Evolutionary conservation across 2,888 invertebrate species (phyloP).

Genomic region (Pammene fasciana): DNA sequence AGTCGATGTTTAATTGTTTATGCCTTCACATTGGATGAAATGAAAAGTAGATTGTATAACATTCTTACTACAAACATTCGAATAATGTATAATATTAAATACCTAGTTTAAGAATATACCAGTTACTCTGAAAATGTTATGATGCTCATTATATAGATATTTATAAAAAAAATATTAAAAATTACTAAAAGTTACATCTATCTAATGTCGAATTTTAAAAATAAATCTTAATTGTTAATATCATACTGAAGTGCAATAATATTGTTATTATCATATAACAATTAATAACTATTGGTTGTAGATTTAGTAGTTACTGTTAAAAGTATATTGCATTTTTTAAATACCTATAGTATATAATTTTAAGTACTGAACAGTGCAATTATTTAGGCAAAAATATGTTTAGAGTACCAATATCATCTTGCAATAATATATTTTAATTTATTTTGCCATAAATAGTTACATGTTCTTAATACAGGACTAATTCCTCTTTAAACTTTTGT

Average conservation of each 20-base stretch:
- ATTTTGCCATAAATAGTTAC: neutral
- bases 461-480: neutral
- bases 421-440: slow-evolving; percentile 3
- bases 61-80: slow-evolving; percentile 32
- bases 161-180: neutral
- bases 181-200: neutral
- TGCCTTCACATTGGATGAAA: neutral
- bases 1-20: neutral
- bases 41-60: slow-evolving; percentile 10
- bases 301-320: slow-evolving; percentile 30
- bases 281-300: slow-evolving; percentile 1
- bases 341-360: slow-evolving; percentile 18
- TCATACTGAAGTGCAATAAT: neutral
- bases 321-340: slow-evolving; percentile 39
- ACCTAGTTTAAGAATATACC: slow-evolving; percentile 17
- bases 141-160: slow-evolving; percentile 33
- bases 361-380: slow-evolving; percentile 11
- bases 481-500: neutral
- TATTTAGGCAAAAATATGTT: neutral
- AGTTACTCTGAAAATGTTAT: slow-evolving; percentile 31
- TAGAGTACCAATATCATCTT: neutral
- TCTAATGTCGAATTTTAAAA: neutral
- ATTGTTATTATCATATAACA: neutral
- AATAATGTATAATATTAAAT: slow-evolving; percentile 23
- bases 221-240: neutral